A percentile compares a stretch with the other conserved stretches of the same genome.
These are phyloP conservation scores for Elephas maximus DNA, from an alignment of 2,113 vertebrate species.

Conservation along the genomic window DNA sequence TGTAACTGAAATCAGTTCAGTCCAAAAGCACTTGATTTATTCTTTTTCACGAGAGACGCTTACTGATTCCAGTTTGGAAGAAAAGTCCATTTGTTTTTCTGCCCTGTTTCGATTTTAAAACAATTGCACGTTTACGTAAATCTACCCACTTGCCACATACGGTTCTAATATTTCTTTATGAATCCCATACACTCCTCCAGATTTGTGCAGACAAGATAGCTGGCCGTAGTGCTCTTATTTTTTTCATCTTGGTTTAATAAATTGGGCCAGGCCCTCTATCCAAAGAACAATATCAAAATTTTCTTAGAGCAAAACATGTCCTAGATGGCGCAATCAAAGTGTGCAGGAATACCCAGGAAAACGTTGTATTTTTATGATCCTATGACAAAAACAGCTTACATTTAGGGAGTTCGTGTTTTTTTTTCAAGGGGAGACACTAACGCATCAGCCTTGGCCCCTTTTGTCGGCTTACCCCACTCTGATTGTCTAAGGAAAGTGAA, in stretches of 20 bases:
- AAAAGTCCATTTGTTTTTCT: slow-evolving; percentile 32
- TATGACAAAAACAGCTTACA: background rate
- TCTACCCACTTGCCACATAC: slow-evolving; percentile 58
- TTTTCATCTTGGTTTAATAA: slow-evolving; percentile 61
- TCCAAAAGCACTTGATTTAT: slow-evolving; percentile 70
- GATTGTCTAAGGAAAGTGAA: slow-evolving; percentile 47
- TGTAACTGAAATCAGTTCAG: background rate
- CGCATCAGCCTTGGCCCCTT: background rate
- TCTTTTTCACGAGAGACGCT: slow-evolving; percentile 76
- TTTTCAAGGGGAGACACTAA: background rate
- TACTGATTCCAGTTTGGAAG: slow-evolving; percentile 49
- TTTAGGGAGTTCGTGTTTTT: background rate
- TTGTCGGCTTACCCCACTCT: background rate
- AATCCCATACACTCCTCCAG: slow-evolving; percentile 40
- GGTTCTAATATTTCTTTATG: slow-evolving; percentile 79
- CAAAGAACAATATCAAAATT: slow-evolving; percentile 58
- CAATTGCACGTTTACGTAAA: slow-evolving; percentile 69
- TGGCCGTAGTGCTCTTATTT: slow-evolving; percentile 26
- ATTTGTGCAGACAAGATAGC: slow-evolving; percentile 65
- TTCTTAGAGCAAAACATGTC: slow-evolving; percentile 68
- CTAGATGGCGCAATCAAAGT: background rate
- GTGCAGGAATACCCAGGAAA: background rate
- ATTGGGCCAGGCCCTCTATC: background rate
- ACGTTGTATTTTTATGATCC: slow-evolving; percentile 14
- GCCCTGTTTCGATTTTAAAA: slow-evolving; percentile 69